phyloP scores from a whole-genome alignment of 2,888 invertebrate species.

The Melieria omissa region DNA sequence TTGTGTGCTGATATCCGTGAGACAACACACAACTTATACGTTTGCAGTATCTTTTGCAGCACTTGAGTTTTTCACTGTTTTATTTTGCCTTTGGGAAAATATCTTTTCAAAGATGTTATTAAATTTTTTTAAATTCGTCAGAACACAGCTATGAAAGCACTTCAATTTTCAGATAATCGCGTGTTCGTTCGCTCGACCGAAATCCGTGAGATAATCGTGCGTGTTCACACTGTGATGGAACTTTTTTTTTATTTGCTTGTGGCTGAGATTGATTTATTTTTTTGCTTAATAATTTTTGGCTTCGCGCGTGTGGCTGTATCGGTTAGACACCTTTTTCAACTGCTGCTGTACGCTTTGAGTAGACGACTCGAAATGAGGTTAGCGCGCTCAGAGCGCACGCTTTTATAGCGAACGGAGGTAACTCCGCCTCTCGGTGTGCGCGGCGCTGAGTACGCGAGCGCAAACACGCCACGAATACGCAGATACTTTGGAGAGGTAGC shows the following conservation, averaged over 20 bases:
- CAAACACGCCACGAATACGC: background rate
- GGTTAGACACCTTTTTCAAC: background rate
- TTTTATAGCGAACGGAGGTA: constrained; percentile 56
- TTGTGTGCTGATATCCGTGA: constrained; percentile 20
- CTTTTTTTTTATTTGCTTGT: constrained; percentile 17
- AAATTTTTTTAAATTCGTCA: background rate
- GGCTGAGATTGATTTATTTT: constrained; percentile 20
- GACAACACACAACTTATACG: constrained; percentile 12
- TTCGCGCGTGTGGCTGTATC: background rate
- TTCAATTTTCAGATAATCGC: background rate
- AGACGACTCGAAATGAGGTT: constrained; percentile 55
- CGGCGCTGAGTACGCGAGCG: background rate
- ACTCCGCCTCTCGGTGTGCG: constrained; percentile 53
- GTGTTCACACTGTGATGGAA: constrained; percentile 19
- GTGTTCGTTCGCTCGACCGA: constrained; percentile 38
- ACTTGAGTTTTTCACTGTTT: constrained; percentile 12
- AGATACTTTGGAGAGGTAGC: too few relatives aligned
- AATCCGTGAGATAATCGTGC: constrained; percentile 43
- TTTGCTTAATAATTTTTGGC: background rate
- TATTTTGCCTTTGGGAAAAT: constrained; percentile 32
- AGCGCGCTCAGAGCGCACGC: constrained; percentile 53
- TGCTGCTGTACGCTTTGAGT: constrained; percentile 47
- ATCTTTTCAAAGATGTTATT: constrained; percentile 32
- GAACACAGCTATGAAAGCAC: too few relatives aligned
- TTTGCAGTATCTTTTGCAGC: background rate